phyloP scores from a whole-genome alignment of 2,888 invertebrate genomes.

The Apodemia hepburni region DNA sequence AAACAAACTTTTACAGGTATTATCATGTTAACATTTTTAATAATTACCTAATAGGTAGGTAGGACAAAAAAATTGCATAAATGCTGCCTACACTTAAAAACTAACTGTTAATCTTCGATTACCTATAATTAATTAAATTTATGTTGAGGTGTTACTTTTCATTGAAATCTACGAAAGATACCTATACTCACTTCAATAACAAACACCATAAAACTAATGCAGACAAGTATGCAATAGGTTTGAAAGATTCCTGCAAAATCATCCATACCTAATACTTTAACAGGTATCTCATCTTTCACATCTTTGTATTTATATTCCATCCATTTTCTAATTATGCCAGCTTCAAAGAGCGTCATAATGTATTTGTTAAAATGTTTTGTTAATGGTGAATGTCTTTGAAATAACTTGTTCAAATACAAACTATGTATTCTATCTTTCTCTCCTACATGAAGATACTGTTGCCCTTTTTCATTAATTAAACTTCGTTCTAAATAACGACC shows the following conservation, averaged over 20 bases:
- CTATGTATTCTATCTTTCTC: constrained; percentile 59
- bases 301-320: constrained; percentile 57
- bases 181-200: constrained; percentile 45
- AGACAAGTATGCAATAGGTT: constrained; percentile 41
- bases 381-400: constrained; percentile 55
- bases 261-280: constrained; percentile 49
- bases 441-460: constrained; percentile 64
- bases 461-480: constrained; percentile 53
- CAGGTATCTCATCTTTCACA: constrained; percentile 53
- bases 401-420: constrained; percentile 54
- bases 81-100: too few relatives aligned
- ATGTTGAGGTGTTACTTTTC: not conserved
- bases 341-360: constrained; percentile 54
- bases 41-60: too few relatives aligned
- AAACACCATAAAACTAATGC: constrained; percentile 44
- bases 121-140: not conserved
- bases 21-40: too few relatives aligned
- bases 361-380: constrained; percentile 50
- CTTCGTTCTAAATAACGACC: constrained; percentile 56
- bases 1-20: too few relatives aligned
- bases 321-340: constrained; percentile 67
- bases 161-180: constrained; percentile 7
- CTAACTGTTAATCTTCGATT: too few relatives aligned
- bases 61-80: too few relatives aligned
- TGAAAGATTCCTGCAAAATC: constrained; percentile 56